phyloP scores from a whole-genome alignment of 1,140 invertebrate species.

The Apis dorsata region DNA sequence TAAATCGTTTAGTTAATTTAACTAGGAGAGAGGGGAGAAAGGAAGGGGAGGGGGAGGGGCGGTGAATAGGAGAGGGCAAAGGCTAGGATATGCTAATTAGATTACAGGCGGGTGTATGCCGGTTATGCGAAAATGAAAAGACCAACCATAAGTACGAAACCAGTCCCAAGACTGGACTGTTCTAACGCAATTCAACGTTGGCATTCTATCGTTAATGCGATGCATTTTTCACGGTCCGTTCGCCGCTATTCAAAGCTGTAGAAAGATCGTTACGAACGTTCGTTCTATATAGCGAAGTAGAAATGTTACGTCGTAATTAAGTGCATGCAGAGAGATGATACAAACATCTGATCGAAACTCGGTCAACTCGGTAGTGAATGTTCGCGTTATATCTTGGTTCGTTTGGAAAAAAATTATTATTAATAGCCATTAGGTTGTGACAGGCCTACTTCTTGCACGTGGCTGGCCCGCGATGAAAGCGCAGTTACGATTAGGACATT shows the following conservation, averaged over 20 bases:
- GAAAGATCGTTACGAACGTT: constrained; percentile 34
- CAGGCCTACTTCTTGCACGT: constrained; percentile 18
- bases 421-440: constrained; percentile 52
- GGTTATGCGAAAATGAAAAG: constrained; percentile 36
- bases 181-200: background rate
- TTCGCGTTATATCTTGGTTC: constrained; percentile 25
- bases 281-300: background rate
- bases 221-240: constrained; percentile 16
- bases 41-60: background rate
- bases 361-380: constrained; percentile 38
- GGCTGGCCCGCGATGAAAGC: constrained; percentile 27
- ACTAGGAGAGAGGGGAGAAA: background rate
- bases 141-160: constrained; percentile 7
- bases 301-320: background rate
- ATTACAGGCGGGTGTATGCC: constrained; percentile 23
- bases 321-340: background rate
- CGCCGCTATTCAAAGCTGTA: constrained; percentile 13
- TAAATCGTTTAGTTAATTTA: constrained; percentile 25
- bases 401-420: constrained; percentile 56
- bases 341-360: constrained; percentile 52
- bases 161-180: constrained; percentile 9
- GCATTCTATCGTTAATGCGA: constrained; percentile 36
- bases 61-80: constrained; percentile 27
- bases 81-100: constrained; percentile 47
- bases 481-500: constrained; percentile 28